These are phyloP conservation scores for Volucella bombylans DNA, from an alignment of 2,888 invertebrate genomes.

Conservation along the genomic window DNA sequence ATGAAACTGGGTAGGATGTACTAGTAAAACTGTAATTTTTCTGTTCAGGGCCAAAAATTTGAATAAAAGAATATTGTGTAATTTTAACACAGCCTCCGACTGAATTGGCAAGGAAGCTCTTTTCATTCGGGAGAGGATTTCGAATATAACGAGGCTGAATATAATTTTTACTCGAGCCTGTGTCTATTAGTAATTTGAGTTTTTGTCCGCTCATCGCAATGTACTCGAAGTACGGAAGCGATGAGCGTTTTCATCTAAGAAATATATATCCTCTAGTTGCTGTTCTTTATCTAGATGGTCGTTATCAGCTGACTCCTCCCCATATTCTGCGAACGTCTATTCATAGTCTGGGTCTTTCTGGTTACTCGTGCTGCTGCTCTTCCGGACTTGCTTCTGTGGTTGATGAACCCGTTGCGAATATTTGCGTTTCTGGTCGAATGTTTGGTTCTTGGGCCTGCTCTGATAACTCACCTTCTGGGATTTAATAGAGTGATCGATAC, in stretches of 20 bases:
- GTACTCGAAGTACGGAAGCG: slow-evolving; percentile 42
- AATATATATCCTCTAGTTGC: slow-evolving; percentile 42
- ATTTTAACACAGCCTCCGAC: slow-evolving; percentile 48
- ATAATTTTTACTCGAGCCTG: slow-evolving; percentile 37
- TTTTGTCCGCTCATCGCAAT: no score
- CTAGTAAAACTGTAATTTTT: slow-evolving; percentile 29
- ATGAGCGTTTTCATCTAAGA: slow-evolving; percentile 45
- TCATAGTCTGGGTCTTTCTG: slow-evolving; percentile 30
- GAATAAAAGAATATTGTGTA: slow-evolving; percentile 29
- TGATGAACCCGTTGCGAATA: slow-evolving; percentile 38
- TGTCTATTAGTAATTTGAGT: slow-evolving; percentile 42
- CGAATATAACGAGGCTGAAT: slow-evolving; percentile 32
- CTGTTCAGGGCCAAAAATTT: slow-evolving; percentile 24
- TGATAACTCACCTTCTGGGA: slow-evolving; percentile 21
- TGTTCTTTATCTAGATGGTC: slow-evolving; percentile 14
- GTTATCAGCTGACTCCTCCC: slow-evolving; percentile 14
- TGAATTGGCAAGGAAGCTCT: slow-evolving; percentile 47
- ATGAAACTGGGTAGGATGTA: slow-evolving; percentile 28
- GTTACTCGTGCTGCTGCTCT: not conserved
- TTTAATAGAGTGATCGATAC: slow-evolving; percentile 18
- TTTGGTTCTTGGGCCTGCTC: not conserved
- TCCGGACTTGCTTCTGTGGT: slow-evolving; percentile 28
- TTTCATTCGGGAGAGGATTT: slow-evolving; percentile 49
- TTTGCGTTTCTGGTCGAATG: slow-evolving; percentile 32
- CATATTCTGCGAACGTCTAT: slow-evolving; percentile 19